A percentile compares a stretch with the other conserved stretches of the same genome.
Conservation (phyloP, 35 echinoderm and acorn worm species). For the Patiria miniata region DNA sequence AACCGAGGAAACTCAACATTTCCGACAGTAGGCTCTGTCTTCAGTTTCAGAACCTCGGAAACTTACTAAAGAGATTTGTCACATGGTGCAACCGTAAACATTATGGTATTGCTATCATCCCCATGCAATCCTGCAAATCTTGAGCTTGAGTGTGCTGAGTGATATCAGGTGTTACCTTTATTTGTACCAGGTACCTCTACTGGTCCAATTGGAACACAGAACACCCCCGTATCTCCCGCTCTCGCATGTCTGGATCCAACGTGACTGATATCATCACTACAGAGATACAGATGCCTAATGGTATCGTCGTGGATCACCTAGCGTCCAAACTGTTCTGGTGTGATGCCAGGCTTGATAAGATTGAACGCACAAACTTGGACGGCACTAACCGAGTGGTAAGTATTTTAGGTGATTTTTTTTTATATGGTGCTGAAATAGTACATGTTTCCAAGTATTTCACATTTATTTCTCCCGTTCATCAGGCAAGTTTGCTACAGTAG, state of each 20-base stretch:
- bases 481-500: too few species aligned
- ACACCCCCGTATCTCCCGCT: constrained; percentile 67
- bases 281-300: constrained; percentile 81
- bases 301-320: constrained; percentile 58
- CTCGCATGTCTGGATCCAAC: constrained; percentile 37
- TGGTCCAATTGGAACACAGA: constrained; percentile 95
- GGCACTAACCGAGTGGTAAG: constrained; percentile 86
- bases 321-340: constrained; percentile 80
- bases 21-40: too few species aligned
- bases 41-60: too few species aligned
- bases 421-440: not conserved
- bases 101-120: too few species aligned
- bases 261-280: constrained; percentile 59
- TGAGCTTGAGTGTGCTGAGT: too few species aligned
- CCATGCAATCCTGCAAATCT: too few species aligned
- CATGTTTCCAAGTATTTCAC: too few species aligned
- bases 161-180: not conserved
- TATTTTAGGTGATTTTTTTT: not conserved
- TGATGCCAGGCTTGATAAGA: constrained; percentile 91
- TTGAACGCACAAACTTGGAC: constrained; percentile 78
- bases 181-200: constrained; percentile 45
- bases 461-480: too few species aligned
- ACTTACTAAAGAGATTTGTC: too few species aligned
- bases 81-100: too few species aligned
- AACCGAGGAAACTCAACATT: too few species aligned